phyloP scores from a whole-genome alignment of 2,888 invertebrate species.

The Drosophila algonquin region DNA sequence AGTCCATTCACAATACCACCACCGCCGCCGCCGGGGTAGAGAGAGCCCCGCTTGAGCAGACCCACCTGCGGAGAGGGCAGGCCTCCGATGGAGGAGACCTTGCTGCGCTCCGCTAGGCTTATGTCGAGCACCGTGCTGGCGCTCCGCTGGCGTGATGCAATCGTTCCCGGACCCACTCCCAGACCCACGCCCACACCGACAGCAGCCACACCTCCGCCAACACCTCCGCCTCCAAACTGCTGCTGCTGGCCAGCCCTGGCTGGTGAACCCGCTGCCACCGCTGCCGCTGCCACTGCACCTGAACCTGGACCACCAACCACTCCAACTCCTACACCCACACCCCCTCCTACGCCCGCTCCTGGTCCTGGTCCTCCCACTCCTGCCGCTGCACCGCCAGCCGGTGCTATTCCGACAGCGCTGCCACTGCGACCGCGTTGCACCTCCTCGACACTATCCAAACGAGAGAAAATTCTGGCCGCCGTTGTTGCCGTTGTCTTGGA shows the following conservation, averaged over 20 bases:
- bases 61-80: constrained; percentile 34
- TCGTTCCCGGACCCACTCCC: constrained; percentile 23
- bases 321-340: constrained; percentile 60
- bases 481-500: constrained; percentile 79
- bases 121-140: constrained; percentile 72
- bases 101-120: constrained; percentile 40
- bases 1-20: constrained; percentile 65
- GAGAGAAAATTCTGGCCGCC: constrained; percentile 82
- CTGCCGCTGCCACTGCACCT: constrained; percentile 64
- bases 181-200: constrained; percentile 32
- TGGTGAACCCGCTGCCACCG: constrained; percentile 73
- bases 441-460: constrained; percentile 83
- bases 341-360: constrained; percentile 59
- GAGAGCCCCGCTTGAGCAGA: constrained; percentile 13
- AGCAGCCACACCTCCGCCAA: constrained; percentile 29
- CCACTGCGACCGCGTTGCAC: constrained; percentile 81
- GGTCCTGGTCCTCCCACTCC: constrained; percentile 54
- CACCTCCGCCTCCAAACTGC: constrained; percentile 44
- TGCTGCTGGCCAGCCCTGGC: constrained; percentile 73
- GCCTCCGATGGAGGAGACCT: constrained; percentile 33
- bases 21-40: background rate
- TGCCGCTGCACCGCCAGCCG: constrained; percentile 58
- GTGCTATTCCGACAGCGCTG: constrained; percentile 78
- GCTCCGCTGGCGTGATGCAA: constrained; percentile 60
- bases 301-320: constrained; percentile 39